Evolutionary conservation across 2,888 invertebrate genomes (phyloP).

Genomic region (Mesorhabditis sp.): DNA sequence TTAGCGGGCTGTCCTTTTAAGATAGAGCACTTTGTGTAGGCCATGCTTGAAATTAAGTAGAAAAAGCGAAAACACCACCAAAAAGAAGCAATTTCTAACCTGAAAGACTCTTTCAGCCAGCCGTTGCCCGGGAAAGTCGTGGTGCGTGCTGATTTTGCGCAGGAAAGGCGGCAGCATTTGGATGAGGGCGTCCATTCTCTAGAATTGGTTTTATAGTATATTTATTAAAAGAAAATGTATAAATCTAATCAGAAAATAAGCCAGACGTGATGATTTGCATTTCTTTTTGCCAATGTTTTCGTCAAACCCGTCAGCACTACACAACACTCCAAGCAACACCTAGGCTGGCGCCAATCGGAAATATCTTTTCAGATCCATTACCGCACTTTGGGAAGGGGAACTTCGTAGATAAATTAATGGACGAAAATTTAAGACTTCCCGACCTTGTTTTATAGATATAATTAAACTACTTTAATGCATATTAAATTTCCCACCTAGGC

Average conservation of each 20-base stretch:
- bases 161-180: constrained; percentile 49
- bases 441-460: too few species aligned
- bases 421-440: too few species aligned
- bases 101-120: constrained; percentile 52
- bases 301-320: constrained; percentile 3
- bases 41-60: too few species aligned
- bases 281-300: neutral
- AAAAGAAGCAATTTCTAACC: constrained; percentile 20
- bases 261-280: neutral
- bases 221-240: neutral
- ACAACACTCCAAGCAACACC: neutral
- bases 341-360: neutral
- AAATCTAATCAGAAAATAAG: neutral
- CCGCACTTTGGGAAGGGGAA: too few species aligned
- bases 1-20: too few species aligned
- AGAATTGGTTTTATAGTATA: neutral
- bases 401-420: too few species aligned
- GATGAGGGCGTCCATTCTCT: constrained; percentile 47
- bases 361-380: neutral
- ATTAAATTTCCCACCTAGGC: too few species aligned
- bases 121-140: constrained; percentile 51
- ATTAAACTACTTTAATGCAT: too few species aligned
- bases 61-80: neutral
- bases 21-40: too few species aligned
- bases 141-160: constrained; percentile 39